Evolutionary conservation across 2,113 vertebrate species (phyloP).

Genomic region (Ivindomyrus marchei): DNA sequence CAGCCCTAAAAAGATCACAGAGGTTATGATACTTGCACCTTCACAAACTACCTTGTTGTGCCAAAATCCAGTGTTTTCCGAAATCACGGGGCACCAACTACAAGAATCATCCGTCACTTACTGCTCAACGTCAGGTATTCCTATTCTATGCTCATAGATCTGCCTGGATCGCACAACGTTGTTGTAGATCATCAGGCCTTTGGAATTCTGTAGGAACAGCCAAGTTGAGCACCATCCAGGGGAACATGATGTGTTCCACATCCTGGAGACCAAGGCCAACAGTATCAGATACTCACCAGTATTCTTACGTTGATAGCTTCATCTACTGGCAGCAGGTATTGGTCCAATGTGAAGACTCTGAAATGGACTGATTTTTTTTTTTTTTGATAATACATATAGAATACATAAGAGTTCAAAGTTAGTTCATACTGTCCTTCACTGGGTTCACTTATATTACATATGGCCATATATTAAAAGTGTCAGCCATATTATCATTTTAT

Average conservation of each 20-base stretch:
- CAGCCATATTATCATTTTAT: neutral
- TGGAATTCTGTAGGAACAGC: conserved; percentile 51
- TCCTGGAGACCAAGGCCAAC: neutral
- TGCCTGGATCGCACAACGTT: conserved; percentile 29
- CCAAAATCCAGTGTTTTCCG: neutral
- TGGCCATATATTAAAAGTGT: neutral
- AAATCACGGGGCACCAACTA: neutral
- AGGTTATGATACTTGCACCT: neutral
- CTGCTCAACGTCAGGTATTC: conserved; percentile 52
- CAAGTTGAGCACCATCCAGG: neutral
- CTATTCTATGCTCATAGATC: conserved; percentile 33
- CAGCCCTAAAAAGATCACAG: conserved; percentile 45
- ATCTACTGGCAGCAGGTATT: conserved; percentile 48
- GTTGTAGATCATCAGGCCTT: conserved; percentile 46
- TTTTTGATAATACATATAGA: neutral
- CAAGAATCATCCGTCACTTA: conserved; percentile 31
- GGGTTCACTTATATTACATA: neutral
- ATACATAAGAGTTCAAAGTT: neutral
- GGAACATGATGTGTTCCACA: neutral
- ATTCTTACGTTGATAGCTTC: conserved; percentile 45
- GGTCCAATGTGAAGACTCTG: conserved; percentile 57
- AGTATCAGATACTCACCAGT: conserved; percentile 41
- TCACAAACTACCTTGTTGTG: neutral
- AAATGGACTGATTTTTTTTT: conserved; percentile 44
- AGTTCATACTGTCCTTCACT: neutral